phyloP scores from a whole-genome alignment of 2,113 vertebrate genomes.

The Cyprinodon variegatus region DNA sequence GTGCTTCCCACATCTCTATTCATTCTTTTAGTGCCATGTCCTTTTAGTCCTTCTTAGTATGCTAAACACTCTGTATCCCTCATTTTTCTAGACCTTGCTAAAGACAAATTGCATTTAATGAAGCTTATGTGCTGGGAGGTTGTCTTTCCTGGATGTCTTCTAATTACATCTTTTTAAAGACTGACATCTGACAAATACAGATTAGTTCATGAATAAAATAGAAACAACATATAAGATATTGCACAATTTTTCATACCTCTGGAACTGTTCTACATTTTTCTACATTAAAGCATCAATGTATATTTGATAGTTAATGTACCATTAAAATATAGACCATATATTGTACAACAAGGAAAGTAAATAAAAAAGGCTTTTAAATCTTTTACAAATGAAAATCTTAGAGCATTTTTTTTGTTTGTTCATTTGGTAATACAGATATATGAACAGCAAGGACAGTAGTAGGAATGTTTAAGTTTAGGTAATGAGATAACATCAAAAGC shows the following conservation, averaged over 20 bases:
- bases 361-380: too few species aligned
- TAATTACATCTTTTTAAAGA: constrained; percentile 3
- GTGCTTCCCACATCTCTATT: constrained; percentile 26
- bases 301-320: too few species aligned
- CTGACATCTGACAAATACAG: neutral
- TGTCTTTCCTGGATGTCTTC: constrained; percentile 2
- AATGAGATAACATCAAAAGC: neutral
- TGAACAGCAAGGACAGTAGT: neutral
- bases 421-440: neutral
- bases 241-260: too few species aligned
- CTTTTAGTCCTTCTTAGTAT: constrained; percentile 10
- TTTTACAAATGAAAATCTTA: too few species aligned
- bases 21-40: constrained; percentile 20
- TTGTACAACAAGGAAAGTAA: too few species aligned
- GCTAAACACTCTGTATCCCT: constrained; percentile 1
- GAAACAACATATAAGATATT: too few species aligned
- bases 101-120: constrained; percentile 1
- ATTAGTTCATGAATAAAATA: constrained; percentile 23
- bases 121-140: neutral
- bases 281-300: too few species aligned
- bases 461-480: neutral
- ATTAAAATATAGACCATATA: too few species aligned
- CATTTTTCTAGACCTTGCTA: neutral
- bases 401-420: too few species aligned
- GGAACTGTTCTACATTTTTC: too few species aligned